Evolutionary conservation across 2,797 vertebrate species (phyloP).

Genomic region (Notolepis coatsorum): DNA sequence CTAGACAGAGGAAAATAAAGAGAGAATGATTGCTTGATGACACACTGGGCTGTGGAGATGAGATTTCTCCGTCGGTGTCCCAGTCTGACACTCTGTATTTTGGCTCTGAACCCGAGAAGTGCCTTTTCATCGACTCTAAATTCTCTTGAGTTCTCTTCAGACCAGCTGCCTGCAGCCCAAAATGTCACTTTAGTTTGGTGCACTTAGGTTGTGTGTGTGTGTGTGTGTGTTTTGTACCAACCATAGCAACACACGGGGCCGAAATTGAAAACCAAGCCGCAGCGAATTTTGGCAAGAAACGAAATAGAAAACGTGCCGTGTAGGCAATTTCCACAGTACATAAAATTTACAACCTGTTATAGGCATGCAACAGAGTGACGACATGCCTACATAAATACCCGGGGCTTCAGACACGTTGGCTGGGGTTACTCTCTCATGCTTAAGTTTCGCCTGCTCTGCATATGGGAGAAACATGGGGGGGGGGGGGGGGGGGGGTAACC

Average conservation of each 20-base stretch:
- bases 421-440: not conserved
- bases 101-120: conserved; percentile 50
- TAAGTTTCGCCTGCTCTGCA: conserved; percentile 14
- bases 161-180: conserved; percentile 32
- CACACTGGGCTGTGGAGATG: conserved; percentile 62
- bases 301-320: not conserved
- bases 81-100: conserved; percentile 49
- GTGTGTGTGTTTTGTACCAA: conserved; percentile 25
- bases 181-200: conserved; percentile 25
- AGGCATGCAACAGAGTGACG: not conserved
- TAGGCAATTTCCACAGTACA: conserved; percentile 8
- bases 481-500: too few relatives aligned
- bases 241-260: not conserved
- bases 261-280: not conserved
- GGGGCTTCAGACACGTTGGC: not conserved
- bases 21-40: conserved; percentile 62
- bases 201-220: not conserved
- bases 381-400: conserved; percentile 15
- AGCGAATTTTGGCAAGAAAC: not conserved
- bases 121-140: conserved; percentile 55
- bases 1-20: conserved; percentile 45
- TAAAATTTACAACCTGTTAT: conserved; percentile 1
- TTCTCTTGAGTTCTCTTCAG: conserved; percentile 52
- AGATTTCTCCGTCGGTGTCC: conserved; percentile 64
- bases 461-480: not conserved